Evolutionary conservation across 2,113 vertebrate genomes (phyloP), one percentile per base, ranked within the genome.

Genomic region (Chamaea fasciata): DNA sequence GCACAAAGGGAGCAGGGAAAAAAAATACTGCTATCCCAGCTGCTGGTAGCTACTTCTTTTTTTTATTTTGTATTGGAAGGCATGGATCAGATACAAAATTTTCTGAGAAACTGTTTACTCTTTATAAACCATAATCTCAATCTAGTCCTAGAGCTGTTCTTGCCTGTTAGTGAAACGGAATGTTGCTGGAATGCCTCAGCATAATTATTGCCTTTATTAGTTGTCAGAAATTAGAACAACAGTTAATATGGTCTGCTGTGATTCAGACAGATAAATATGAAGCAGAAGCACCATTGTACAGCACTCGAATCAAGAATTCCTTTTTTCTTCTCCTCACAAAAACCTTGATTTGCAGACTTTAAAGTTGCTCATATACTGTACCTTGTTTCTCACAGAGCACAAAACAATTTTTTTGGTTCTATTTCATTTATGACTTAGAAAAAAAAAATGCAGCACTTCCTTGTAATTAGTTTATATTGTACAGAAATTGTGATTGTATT

Each of bases 221-320:
- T 60, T 59, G 21, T 75, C 65, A 78, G 17, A 87, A 81, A 52
- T 67, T 47, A 78, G 15, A 83, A n/a, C 37, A 80, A 27, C 19
- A 49, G n/a, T 67, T 83, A 42, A 39, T 59, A 28, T 10, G 23
- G 27, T 71, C 41, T 35, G 9, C 35, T 74, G 30, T 52, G 10
- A 39, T 75, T 92, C 33, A 75, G 13, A 50, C 7, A 55, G 28
- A 31, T 55, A 21, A 56, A 41, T 23, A 65, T 46, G 63, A 37
- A 85, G 65, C 35, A 87, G 44, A 84, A 79, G 30, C 50, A 85
- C 9, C 22, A 42, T 2, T 3, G 18, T 33, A 67, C 22, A 76
- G 16, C 6, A 21, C 3, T 15, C 21, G 69, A 23, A 44, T 57
- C 57, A 88, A 46, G 30, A 60, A 57, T 12, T 52, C 0, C 0